phyloP scores from a whole-genome alignment of 2,888 invertebrate species.

The Cheiracanthium punctorium region DNA sequence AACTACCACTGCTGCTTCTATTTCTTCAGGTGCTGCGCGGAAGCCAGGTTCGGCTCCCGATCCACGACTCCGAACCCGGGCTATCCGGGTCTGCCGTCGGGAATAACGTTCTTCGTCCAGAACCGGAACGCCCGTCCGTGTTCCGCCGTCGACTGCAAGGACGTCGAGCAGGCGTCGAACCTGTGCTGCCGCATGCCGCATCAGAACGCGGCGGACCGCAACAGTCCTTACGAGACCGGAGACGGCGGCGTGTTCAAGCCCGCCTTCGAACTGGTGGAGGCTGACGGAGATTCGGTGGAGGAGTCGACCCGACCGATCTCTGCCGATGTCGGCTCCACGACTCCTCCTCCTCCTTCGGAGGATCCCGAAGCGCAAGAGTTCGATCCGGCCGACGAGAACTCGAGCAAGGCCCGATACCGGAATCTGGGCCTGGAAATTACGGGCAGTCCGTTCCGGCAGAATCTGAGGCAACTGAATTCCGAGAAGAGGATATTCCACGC shows the following conservation, averaged over 20 bases:
- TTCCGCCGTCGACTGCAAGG: slow-evolving; percentile 1
- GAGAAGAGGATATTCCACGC: slow-evolving; percentile 38
- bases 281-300: slow-evolving; percentile 32
- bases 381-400: background rate
- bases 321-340: slow-evolving; percentile 1
- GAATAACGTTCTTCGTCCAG: slow-evolving; percentile 31
- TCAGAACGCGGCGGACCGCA: background rate
- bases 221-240: background rate
- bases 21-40: slow-evolving; percentile 58
- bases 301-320: slow-evolving; percentile 31
- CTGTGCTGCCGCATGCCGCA: slow-evolving; percentile 19
- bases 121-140: slow-evolving; percentile 20
- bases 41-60: slow-evolving; percentile 45
- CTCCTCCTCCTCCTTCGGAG: background rate
- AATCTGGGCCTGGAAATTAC: slow-evolving; percentile 33
- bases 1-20: slow-evolving; percentile 65
- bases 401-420: slow-evolving; percentile 9
- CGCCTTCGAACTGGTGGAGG: background rate
- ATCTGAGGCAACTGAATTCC: slow-evolving; percentile 21
- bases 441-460: slow-evolving; percentile 12
- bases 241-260: background rate
- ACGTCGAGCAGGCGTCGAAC: background rate
- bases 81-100: slow-evolving; percentile 28
- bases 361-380: background rate
- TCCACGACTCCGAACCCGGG: slow-evolving; percentile 29